Conservation (phyloP, 2,113 vertebrate species). For the Nematolebias whitei region DNA sequence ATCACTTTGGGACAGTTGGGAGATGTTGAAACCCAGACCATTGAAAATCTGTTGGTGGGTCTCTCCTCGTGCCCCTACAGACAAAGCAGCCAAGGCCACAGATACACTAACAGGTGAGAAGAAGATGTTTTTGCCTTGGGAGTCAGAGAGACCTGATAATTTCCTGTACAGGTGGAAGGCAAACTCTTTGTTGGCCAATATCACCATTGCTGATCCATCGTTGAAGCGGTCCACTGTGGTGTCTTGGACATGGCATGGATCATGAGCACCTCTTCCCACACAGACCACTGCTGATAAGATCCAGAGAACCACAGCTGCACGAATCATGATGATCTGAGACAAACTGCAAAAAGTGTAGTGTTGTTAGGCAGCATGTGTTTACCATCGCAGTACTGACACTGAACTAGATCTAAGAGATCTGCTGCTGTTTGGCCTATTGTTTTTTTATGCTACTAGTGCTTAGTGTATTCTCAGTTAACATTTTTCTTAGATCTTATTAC, state of each 20-base stretch:
- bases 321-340: conserved; percentile 52
- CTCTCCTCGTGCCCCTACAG: conserved; percentile 70
- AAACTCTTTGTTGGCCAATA: conserved; percentile 72
- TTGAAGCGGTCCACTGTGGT: neutral
- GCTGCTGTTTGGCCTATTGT: no score
- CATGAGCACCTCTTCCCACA: no score
- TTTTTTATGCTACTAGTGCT: no score
- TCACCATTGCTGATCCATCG: conserved; percentile 49
- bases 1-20: conserved; percentile 23
- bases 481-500: no score
- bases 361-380: conserved; percentile 30
- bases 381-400: neutral
- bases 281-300: no score
- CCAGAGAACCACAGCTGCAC: no score
- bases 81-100: conserved; percentile 77
- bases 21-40: conserved; percentile 65
- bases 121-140: conserved; percentile 79
- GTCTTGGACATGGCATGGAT: no score
- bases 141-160: conserved; percentile 53
- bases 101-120: conserved; percentile 83
- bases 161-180: conserved; percentile 77
- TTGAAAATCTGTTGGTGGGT: conserved; percentile 76
- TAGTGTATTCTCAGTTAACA: no score
- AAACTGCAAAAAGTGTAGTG: conserved; percentile 30
- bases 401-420: no score